Base-by-base conservation (phyloP, 2,888 invertebrate genomes). In the Synanthedon vespiformis region DNA sequence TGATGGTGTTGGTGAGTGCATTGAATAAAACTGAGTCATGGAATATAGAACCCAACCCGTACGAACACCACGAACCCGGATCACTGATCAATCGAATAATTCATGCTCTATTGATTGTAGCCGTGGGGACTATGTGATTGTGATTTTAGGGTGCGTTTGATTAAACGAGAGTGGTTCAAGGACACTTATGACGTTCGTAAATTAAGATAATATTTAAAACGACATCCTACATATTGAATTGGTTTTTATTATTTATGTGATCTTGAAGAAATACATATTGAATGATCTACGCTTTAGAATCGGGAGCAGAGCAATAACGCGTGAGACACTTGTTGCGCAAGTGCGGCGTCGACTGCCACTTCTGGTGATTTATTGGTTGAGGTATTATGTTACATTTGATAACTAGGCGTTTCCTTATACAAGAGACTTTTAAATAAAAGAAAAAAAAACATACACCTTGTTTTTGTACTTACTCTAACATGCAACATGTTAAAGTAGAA, bases 321-420 rank as follows among this genome's bases (percentile, higher is more conserved):
- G 50, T 22, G 40, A 48, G 44, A 59, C 76, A 77, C 76, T 80
- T 79, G 79, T 84, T 84, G 79, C 80, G 80, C 77, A 82, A 84
- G 73, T 67, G 72, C 12, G 14, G 44, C 65, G 34, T 34, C 34
- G 68, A 65, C 68, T 63, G 66, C 60, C 72, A 77, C 72, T 80
- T 77, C 70, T 66, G 68, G 72, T 68, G 79, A 81, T 82, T 82
- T 83, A 81, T 80, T 74, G 72, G 77, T 68, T 76, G 67, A 68
- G 68, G 68, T 72, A 76, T 81, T 71, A 65, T 72, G 74, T 80
- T 80, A 80, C 78, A 74, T 64, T 73, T 81, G 85, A 84, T 86
- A 84, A 82, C 74, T 22, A 34, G 10, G 34, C 34, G 76, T 70
- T 74, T 74, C 64, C 65, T 62, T 63, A 64, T 72, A 70, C 68